phyloP scores from a whole-genome alignment of 2,797 vertebrate genomes.

The Sebastes baramenuke region DNA sequence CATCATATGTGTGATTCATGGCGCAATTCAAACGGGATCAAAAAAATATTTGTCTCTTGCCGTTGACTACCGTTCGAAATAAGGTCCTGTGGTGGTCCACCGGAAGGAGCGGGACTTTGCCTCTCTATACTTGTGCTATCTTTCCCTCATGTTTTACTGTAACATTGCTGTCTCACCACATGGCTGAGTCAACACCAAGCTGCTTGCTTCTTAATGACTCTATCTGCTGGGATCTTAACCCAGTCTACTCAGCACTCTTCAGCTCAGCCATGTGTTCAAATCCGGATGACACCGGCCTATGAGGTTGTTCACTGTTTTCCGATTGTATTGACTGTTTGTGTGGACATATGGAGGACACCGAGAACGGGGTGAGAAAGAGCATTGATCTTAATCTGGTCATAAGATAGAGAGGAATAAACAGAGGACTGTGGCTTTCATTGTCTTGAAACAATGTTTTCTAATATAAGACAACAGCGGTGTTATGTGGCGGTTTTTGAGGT shows the following conservation, averaged over 20 bases:
- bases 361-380: background rate
- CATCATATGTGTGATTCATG: too few relatives aligned
- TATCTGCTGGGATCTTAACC: constrained; percentile 42
- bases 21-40: too few relatives aligned
- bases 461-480: too few relatives aligned
- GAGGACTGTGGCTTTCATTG: background rate
- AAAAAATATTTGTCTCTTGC: too few relatives aligned
- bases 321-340: constrained; percentile 17
- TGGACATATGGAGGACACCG: background rate
- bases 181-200: constrained; percentile 3
- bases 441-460: too few relatives aligned
- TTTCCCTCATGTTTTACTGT: background rate
- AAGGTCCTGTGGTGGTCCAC: too few relatives aligned
- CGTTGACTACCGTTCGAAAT: too few relatives aligned
- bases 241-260: constrained; percentile 52
- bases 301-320: constrained; percentile 18
- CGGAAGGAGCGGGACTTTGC: too few relatives aligned
- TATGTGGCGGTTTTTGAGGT: too few relatives aligned
- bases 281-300: background rate
- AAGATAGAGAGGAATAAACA: background rate
- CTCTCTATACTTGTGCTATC: background rate
- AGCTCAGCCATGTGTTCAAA: constrained; percentile 8
- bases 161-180: background rate
- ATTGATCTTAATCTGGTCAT: background rate
- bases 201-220: constrained; percentile 29